Base-by-base conservation (phyloP, 1,140 invertebrate species). In the Drosophila oshimai region DNA sequence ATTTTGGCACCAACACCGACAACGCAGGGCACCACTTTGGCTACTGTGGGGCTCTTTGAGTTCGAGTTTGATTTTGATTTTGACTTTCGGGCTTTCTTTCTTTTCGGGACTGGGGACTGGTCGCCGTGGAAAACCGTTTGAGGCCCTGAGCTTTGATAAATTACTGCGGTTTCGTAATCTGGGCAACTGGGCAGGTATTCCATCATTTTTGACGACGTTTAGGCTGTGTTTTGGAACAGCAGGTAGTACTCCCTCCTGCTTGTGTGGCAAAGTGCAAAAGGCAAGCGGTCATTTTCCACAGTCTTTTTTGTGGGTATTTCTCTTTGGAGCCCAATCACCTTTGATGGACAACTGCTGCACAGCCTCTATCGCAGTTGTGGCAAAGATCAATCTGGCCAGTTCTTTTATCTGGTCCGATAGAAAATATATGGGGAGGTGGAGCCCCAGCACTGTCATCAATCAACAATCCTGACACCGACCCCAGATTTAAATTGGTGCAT, bases 401-500 rank as follows among this genome's bases (percentile, higher is more conserved):
- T 36, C 13, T 37, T 80, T 62, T 79, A 44, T 49, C 39, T 28
- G 12, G 10, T 7, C 24, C 6, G 18, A n/a, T n/a, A n/a, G n/a
- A 17, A 20, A 22, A 29, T 10, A 58, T 13, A 33, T 51, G 34
- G 34, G 49, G 53, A 45, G 51, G 22, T 20, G 29, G 9, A 39
- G 7, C n/a, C 31, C 29, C 4, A 34, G 29, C 44, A 51, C 53
- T 72, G 74, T 81, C 83, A 87, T 87, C 81, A 81, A 87, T 87
- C 81, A 87, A 77, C 69, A 45, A 51, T 37, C 64, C 74, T 50
- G 62, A 67, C 62, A 67, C 41, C 29, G 55, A 72, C 22, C 70
- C 70, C 80, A 53, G 62, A 77, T 77, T 74, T 67, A 71, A 88
- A 87, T 81, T 81, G 69, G 69, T 87, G 83, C 81, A 71, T 75